phyloP scores from a whole-genome alignment of 2,113 vertebrate genomes.

The Martes martes region DNA sequence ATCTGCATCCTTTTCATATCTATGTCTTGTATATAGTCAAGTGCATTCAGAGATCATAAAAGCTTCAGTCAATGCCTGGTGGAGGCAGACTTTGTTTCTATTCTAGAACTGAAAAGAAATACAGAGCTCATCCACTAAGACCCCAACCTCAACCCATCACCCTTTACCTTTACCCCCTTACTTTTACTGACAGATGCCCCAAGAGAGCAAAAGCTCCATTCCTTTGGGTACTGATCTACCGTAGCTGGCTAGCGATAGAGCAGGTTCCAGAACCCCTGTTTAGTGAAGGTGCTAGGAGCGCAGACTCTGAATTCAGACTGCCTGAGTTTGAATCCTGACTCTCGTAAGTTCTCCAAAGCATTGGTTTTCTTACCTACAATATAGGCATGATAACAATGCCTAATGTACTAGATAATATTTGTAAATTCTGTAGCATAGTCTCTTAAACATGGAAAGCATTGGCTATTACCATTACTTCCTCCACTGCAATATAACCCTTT shows the following conservation, averaged over 20 bases:
- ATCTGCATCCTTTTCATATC: not conserved
- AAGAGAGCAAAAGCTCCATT: not conserved
- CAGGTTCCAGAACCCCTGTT: not conserved
- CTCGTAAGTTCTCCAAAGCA: not conserved
- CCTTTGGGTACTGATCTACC: not conserved
- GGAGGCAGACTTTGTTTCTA: not conserved
- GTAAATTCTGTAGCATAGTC: not conserved
- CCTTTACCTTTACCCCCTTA: not conserved
- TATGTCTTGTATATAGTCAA: not conserved
- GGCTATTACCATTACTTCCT: not conserved
- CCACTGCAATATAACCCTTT: not conserved
- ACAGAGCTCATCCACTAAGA: not conserved
- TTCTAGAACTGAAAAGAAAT: not conserved
- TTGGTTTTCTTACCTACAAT: not conserved
- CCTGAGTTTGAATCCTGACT: not conserved
- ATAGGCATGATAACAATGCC: not conserved
- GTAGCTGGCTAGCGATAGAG: not conserved
- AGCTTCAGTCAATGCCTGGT: not conserved
- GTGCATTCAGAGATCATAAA: not conserved
- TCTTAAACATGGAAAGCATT: not conserved
- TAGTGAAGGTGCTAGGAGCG: not conserved
- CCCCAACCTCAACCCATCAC: not conserved
- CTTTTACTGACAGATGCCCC: not conserved
- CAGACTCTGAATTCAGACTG: not conserved
- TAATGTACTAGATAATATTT: not conserved